Percentiles rank a stretch among this genome's conserved stretches.
phyloP scores from a whole-genome alignment of 2,797 vertebrate genomes.

The Malacoctenus gilli region DNA sequence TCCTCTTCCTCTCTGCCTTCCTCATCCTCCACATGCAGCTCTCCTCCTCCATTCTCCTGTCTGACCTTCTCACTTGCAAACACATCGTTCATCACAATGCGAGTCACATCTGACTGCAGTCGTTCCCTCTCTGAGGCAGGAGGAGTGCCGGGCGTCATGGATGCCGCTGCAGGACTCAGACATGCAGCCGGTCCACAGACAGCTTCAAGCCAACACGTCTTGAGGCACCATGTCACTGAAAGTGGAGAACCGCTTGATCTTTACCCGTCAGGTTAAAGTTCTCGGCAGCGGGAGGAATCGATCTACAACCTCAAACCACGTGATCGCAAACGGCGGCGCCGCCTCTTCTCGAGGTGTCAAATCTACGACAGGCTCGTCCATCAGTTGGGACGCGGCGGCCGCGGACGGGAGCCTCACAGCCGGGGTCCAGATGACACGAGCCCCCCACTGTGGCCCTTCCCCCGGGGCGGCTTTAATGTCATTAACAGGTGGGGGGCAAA shows the following conservation, averaged over 20 bases:
- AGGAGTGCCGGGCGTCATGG: slow-evolving; percentile 17
- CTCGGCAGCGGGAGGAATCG: slow-evolving; percentile 10
- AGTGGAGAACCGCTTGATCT: no score
- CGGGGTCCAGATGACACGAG: slow-evolving; percentile 43
- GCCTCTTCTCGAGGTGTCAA: slow-evolving; percentile 57
- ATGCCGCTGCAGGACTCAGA: no score
- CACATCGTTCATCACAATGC: slow-evolving; percentile 70
- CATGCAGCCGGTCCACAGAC: no score
- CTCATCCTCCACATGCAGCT: no score
- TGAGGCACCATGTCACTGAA: no score
- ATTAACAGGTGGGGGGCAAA: slow-evolving; percentile 83
- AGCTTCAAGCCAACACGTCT: no score
- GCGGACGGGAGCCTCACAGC: slow-evolving; percentile 44
- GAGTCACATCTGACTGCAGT: slow-evolving; percentile 79
- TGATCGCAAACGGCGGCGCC: slow-evolving; percentile 16
- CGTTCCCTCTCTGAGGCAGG: slow-evolving; percentile 29
- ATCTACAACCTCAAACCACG: slow-evolving; percentile 16
- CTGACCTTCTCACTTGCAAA: slow-evolving; percentile 41
- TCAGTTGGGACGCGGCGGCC: slow-evolving; percentile 39
- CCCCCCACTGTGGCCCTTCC: slow-evolving; percentile 28
- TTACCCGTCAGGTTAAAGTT: slow-evolving; percentile 8
- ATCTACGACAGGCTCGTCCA: slow-evolving; percentile 56
- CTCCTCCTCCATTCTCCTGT: slow-evolving; percentile 20
- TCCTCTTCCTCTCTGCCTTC: not conserved
- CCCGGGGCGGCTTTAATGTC: slow-evolving; percentile 73